phyloP scores from a whole-genome alignment of 2,888 invertebrate genomes.

The Orthosia incerta region DNA sequence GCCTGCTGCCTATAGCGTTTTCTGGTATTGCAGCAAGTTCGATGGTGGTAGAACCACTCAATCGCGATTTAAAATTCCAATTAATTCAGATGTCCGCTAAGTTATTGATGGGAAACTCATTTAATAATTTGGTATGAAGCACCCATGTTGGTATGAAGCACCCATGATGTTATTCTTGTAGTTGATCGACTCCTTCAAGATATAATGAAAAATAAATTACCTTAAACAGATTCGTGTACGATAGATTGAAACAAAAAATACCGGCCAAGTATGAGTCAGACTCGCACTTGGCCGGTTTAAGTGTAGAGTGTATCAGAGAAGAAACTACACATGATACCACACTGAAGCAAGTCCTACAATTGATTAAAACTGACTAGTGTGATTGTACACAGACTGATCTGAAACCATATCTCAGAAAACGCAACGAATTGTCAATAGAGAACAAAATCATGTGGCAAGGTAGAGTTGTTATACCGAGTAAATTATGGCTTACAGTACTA shows the following conservation, averaged over 20 bases:
- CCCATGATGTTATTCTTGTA: slow-evolving; percentile 60
- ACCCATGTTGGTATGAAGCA: slow-evolving; percentile 60
- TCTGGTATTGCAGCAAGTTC: too few relatives aligned
- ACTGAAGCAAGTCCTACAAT: too few relatives aligned
- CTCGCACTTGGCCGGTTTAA: not conserved
- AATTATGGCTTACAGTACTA: not conserved
- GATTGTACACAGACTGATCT: not conserved
- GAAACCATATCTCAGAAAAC: not conserved
- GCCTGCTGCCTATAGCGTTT: not conserved
- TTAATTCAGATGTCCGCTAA: slow-evolving; percentile 52
- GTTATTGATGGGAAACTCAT: slow-evolving; percentile 51
- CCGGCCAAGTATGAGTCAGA: too few relatives aligned
- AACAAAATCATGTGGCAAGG: slow-evolving; percentile 6
- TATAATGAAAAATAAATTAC: slow-evolving; percentile 51
- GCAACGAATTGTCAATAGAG: not conserved
- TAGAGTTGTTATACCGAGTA: not conserved
- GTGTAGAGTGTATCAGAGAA: not conserved
- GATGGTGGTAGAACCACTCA: too few relatives aligned
- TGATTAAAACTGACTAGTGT: too few relatives aligned
- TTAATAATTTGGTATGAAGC: slow-evolving; percentile 57
- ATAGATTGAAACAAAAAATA: too few relatives aligned
- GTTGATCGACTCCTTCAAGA: slow-evolving; percentile 61
- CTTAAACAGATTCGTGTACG: too few relatives aligned
- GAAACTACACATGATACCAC: too few relatives aligned
- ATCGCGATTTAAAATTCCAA: slow-evolving; percentile 40